Evolutionary conservation across 2,888 invertebrate species (phyloP).

Genomic region (Oxystoma pomonae): DNA sequence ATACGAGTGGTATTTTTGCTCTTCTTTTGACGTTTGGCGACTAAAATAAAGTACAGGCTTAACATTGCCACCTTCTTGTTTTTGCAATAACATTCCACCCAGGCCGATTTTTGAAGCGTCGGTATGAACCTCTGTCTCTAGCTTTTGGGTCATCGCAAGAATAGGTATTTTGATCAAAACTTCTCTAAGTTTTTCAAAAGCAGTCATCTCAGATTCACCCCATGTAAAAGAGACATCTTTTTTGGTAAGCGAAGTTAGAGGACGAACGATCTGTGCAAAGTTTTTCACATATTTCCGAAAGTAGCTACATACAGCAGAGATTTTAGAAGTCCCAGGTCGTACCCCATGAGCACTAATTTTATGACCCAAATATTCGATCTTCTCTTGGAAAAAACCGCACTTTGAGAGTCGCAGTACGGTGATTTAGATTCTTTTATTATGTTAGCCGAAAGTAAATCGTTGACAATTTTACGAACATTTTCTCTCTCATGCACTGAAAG

Average conservation of each 20-base stretch:
- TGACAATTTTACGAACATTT: too few relatives aligned
- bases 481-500: background rate
- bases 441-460: too few relatives aligned
- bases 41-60: background rate
- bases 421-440: background rate
- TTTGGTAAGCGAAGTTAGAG: conserved; percentile 1
- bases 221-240: conserved; percentile 11
- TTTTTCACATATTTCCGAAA: conserved; percentile 24
- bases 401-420: conserved; percentile 10
- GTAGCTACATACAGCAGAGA: conserved; percentile 28
- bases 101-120: too few relatives aligned
- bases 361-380: conserved; percentile 16
- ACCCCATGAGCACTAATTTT: conserved; percentile 13
- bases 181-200: too few relatives aligned
- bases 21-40: too few relatives aligned
- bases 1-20: conserved; percentile 1
- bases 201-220: conserved; percentile 19
- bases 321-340: conserved; percentile 18
- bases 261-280: conserved; percentile 3
- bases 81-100: conserved; percentile 3
- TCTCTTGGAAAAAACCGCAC: conserved; percentile 15
- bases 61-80: background rate
- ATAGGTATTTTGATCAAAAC: too few relatives aligned
- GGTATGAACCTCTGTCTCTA: too few relatives aligned
- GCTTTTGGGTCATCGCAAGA: too few relatives aligned